Conservation (phyloP, 2,113 vertebrate species). For the Zosterops borbonicus region DNA sequence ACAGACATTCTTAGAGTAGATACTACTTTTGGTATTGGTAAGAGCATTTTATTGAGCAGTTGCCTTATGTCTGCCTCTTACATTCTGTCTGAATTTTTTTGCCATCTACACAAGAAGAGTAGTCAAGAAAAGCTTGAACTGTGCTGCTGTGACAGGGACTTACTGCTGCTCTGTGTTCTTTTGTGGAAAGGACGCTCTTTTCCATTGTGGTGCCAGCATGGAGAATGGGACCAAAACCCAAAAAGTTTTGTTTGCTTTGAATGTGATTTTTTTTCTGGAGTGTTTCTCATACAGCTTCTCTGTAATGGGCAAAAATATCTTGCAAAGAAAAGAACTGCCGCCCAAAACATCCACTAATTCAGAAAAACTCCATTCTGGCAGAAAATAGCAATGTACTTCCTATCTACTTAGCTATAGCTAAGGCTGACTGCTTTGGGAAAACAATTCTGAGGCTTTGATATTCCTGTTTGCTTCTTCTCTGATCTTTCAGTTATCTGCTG, state of each 20-base stretch:
- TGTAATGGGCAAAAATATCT: neutral
- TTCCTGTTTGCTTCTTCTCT: neutral
- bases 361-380: neutral
- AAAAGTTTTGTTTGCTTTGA: neutral
- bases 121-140: neutral
- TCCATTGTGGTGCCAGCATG: neutral
- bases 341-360: neutral
- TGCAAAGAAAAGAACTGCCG: neutral
- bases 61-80: neutral
- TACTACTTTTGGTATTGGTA: neutral
- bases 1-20: neutral
- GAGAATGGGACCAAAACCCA: neutral
- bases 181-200: neutral
- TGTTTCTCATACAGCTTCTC: neutral
- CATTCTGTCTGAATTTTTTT: neutral
- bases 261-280: neutral
- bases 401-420: neutral
- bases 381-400: neutral
- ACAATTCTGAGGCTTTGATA: neutral
- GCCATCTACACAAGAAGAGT: neutral
- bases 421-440: neutral
- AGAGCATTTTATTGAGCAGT: neutral
- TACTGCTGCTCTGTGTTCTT: neutral
- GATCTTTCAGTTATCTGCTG: neutral
- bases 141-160: neutral